These are phyloP conservation scores for Oncopodura yosiiana DNA, from an alignment of 1,140 invertebrate genomes.

Conservation along the genomic window DNA sequence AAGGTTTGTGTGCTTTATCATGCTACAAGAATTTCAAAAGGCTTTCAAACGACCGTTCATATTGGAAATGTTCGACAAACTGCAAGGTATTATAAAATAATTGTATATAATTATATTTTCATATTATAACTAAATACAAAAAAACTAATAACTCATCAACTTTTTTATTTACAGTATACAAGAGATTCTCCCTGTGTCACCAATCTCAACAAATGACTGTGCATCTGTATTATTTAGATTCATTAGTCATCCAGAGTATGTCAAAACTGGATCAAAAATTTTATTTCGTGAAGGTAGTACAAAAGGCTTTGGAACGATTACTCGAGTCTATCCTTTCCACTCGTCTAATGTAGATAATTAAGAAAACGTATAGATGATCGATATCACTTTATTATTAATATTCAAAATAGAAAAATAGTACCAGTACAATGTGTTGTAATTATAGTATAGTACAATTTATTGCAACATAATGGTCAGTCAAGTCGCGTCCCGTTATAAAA, in stretches of 20 bases:
- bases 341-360: not conserved
- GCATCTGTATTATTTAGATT: conserved; percentile 82
- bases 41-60: conserved; percentile 89
- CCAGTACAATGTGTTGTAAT: too few species aligned
- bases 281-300: conserved; percentile 80
- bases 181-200: conserved; percentile 15
- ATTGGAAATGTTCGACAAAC: conserved; percentile 92
- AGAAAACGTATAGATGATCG: too few species aligned
- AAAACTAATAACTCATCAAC: conserved; percentile 71
- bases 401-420: too few species aligned
- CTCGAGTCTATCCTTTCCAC: conserved; percentile 59
- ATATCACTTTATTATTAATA: too few species aligned
- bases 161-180: too few species aligned
- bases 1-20: conserved; percentile 77
- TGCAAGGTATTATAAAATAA: conserved; percentile 75
- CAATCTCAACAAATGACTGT: conserved; percentile 59
- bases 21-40: conserved; percentile 66
- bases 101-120: conserved; percentile 51
- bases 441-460: too few species aligned
- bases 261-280: conserved; percentile 73
- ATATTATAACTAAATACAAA: conserved; percentile 68
- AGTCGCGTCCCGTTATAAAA: too few species aligned
- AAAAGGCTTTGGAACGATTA: conserved; percentile 83
- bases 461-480: too few species aligned
- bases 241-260: conserved; percentile 77